Percentiles rank a stretch among this genome's conserved stretches.
These are phyloP conservation scores for Myotis yumanensis DNA, from an alignment of 2,113 vertebrate genomes.

Conservation along the genomic window DNA sequence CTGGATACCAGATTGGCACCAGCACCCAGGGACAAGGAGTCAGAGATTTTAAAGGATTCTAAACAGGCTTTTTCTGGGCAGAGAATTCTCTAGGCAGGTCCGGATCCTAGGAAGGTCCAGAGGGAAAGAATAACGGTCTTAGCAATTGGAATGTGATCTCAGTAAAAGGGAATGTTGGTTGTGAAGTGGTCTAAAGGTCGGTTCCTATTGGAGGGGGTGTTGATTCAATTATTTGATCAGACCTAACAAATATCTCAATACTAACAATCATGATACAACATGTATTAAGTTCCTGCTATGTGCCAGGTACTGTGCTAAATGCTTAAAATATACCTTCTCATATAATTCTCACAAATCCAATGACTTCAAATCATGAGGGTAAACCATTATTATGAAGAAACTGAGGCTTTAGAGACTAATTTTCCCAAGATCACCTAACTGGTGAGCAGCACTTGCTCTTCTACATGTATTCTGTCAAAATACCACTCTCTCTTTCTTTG, in stretches of 20 bases:
- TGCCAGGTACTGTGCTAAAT: not conserved
- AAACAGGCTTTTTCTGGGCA: no score
- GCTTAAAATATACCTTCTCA: slow-evolving; percentile 13
- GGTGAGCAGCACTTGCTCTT: not conserved
- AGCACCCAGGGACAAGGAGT: no score
- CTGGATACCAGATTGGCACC: no score
- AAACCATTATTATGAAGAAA: slow-evolving; percentile 37
- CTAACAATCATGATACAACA: not conserved
- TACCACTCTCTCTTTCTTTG: not conserved
- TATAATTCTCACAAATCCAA: slow-evolving; percentile 22
- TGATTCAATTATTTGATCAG: no score
- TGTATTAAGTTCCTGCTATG: not conserved
- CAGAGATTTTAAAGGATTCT: no score
- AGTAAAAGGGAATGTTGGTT: no score
- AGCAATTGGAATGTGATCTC: no score
- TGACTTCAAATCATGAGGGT: not conserved
- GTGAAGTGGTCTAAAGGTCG: no score
- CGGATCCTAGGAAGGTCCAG: no score
- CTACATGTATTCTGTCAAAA: not conserved
- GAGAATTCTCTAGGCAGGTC: no score
- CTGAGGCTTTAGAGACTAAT: not conserved
- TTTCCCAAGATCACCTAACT: not conserved
- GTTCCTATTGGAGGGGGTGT: no score
- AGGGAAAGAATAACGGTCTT: no score
- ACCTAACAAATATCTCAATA: not conserved